Conservation (phyloP, 2,888 invertebrate genomes). For the Pachymerium ferrugineum region DNA sequence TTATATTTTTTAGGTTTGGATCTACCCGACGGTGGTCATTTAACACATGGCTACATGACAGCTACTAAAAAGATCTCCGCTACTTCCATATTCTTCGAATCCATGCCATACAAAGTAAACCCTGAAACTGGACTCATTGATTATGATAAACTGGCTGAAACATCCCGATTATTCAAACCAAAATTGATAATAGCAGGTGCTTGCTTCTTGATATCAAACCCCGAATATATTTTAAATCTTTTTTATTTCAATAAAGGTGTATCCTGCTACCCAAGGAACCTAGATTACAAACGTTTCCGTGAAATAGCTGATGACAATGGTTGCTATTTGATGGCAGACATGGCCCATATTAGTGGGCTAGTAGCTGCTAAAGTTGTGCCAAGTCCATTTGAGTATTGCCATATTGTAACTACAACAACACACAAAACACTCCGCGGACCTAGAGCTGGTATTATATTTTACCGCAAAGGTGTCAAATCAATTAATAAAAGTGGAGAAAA, state of each 20-base stretch:
- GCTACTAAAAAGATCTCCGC: constrained; percentile 86
- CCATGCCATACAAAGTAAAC: constrained; percentile 88
- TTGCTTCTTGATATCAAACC: neutral
- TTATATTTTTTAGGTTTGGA: constrained; percentile 61
- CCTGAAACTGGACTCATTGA: constrained; percentile 80
- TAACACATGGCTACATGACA: constrained; percentile 87
- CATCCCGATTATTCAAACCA: constrained; percentile 81
- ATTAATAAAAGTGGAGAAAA: constrained; percentile 76
- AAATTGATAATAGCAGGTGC: constrained; percentile 81
- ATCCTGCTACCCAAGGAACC: constrained; percentile 85
- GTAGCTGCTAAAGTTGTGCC: constrained; percentile 84
- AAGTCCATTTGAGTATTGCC: constrained; percentile 82
- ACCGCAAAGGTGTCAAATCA: constrained; percentile 76
- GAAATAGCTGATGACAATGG: constrained; percentile 74
- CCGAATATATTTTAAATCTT: neutral
- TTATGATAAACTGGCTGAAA: constrained; percentile 77
- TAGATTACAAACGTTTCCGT: constrained; percentile 85
- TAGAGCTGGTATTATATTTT: constrained; percentile 85
- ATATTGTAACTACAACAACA: constrained; percentile 90
- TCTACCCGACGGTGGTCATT: constrained; percentile 93
- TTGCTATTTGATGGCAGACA: constrained; percentile 85
- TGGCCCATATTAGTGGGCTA: constrained; percentile 92
- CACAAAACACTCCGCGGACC: constrained; percentile 82
- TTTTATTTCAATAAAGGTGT: constrained; percentile 52
- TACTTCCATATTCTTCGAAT: constrained; percentile 95